Base-by-base conservation (phyloP, 2,113 vertebrate species). In the Ictidomys tridecemlineatus region DNA sequence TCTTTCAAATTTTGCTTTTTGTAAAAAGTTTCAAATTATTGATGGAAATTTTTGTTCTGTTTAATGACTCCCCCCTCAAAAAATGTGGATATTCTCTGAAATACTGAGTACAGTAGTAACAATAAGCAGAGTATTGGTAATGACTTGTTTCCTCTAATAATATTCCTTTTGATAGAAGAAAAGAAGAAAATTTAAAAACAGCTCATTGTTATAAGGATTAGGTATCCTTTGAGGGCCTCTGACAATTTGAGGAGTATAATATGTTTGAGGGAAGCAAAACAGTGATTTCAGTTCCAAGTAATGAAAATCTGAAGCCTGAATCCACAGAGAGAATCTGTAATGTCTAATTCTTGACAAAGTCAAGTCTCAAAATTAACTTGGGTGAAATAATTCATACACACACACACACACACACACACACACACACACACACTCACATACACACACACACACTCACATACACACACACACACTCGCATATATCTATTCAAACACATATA, bases 301-400 rank as follows among this genome's bases (percentile, higher is more conserved):
- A 65, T 95, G 61, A 37, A 95, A 88, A 95, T 93, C 39, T 96
- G 39, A 83, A 96, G 2, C 51, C 85, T 96, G 86, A 92, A 91
- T 87, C 74, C 53, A 85, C 30, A 94, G 82, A 91, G 96, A 92
- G 1, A 87, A 42, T 95, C 56, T 91, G n/a, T 94, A 91, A 45
- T 95, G 24, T 42, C 14, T 96, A 95, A 86, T 96, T 94, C 14
- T 82, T 86, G 34, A n/a, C 53, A 82, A 58, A 22, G 89, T 94
- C 63, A 95, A 90, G 8, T 97, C 85, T 89, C 8, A 2, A 34
- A 95, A 65, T 94, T 91, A 96, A 96, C 77, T 95, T 16, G 69
- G 20, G 61, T 96, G 32, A 30, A 83, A 92, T 97, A 87, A 89
- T 94, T 96, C 37, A 63, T 10, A 28, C 61, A 11, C 9, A 63